These are phyloP conservation scores for Drosophila teissieri DNA, from an alignment of 1,140 invertebrate species.

Conservation along the genomic window DNA sequence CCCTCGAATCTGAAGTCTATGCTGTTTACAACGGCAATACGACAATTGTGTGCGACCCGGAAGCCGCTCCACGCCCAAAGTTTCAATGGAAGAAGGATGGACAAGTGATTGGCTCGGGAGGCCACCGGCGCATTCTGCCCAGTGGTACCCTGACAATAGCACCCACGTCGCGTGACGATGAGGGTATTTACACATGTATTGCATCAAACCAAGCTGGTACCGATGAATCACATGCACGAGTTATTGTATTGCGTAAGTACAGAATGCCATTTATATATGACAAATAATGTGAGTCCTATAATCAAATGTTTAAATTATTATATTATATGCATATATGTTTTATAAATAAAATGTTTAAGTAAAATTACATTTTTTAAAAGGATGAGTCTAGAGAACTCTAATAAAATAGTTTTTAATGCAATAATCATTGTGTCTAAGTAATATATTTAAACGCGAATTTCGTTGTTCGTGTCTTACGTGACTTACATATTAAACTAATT, in stretches of 20 bases:
- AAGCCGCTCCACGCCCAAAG: conserved; percentile 95
- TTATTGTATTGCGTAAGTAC: conserved; percentile 93
- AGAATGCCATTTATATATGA: background rate
- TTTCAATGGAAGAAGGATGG: conserved; percentile 97
- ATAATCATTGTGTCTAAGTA: too few relatives aligned
- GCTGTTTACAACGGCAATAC: conserved; percentile 96
- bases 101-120: conserved; percentile 91
- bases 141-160: conserved; percentile 94
- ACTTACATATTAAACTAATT: too few relatives aligned
- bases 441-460: too few relatives aligned
- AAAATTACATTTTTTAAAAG: too few relatives aligned
- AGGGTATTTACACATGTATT: conserved; percentile 94
- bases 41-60: conserved; percentile 96
- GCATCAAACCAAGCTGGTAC: conserved; percentile 93
- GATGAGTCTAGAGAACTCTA: too few relatives aligned
- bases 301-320: too few relatives aligned
- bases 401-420: too few relatives aligned
- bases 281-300: too few relatives aligned
- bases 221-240: conserved; percentile 91
- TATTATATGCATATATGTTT: too few relatives aligned
- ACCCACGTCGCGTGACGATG: conserved; percentile 93
- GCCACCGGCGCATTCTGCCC: conserved; percentile 91
- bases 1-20: conserved; percentile 94
- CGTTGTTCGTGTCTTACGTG: too few relatives aligned
- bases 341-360: too few relatives aligned